Conservation (phyloP, 2,888 invertebrate species). For the Bombylius major region DNA sequence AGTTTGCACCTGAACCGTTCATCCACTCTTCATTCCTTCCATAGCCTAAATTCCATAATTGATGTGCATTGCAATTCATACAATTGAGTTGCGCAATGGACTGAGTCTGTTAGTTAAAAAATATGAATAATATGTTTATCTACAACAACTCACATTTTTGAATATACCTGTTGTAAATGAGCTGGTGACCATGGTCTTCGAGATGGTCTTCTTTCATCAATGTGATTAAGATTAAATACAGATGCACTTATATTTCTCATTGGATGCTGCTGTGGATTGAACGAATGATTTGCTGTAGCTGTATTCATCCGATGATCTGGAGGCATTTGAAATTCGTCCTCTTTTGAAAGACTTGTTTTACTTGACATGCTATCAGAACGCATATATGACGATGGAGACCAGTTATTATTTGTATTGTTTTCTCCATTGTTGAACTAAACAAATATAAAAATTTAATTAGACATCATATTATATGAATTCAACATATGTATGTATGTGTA, state of each 20-base stretch:
- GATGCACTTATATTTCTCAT: slow-evolving; percentile 38
- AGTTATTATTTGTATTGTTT: too few relatives aligned
- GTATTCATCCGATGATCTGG: not conserved
- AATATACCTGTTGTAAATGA: slow-evolving; percentile 45
- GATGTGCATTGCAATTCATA: slow-evolving; percentile 41
- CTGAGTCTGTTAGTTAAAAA: slow-evolving; percentile 42
- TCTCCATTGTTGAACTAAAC: too few relatives aligned
- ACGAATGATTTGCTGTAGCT: slow-evolving; percentile 23
- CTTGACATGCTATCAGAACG: too few relatives aligned
- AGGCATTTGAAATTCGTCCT: not conserved
- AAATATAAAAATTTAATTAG: too few relatives aligned
- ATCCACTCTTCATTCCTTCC: slow-evolving; percentile 27
- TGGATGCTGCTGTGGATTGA: slow-evolving; percentile 25
- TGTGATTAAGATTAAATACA: slow-evolving; percentile 42
- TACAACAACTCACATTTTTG: too few relatives aligned
- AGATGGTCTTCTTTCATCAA: slow-evolving; percentile 23
- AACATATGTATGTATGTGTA: too few relatives aligned
- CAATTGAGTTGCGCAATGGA: slow-evolving; percentile 58
- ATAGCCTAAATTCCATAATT: slow-evolving; percentile 28
- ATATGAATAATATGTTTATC: not conserved
- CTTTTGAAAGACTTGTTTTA: too few relatives aligned
- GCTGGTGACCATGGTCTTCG: not conserved
- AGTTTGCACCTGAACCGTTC: slow-evolving; percentile 25
- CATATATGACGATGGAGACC: too few relatives aligned
- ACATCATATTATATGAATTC: too few relatives aligned